Evolutionary conservation across 2,113 vertebrate genomes (phyloP).

Genomic region (Circaetus cinerascens): DNA sequence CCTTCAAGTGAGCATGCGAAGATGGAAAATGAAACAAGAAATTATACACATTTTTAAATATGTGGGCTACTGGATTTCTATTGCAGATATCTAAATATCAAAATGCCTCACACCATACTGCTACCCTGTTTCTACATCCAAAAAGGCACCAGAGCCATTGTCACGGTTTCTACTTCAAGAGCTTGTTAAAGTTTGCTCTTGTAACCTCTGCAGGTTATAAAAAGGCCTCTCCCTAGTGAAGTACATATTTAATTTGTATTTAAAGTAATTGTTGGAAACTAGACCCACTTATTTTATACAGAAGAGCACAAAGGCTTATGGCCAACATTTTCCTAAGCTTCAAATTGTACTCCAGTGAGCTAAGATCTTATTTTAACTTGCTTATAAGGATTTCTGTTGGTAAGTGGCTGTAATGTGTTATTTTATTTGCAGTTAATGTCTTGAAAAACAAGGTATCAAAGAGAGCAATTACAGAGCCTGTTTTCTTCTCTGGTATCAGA

Average conservation of each 20-base stretch:
- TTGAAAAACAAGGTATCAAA: not conserved
- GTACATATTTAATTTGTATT: not conserved
- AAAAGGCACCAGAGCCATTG: not conserved
- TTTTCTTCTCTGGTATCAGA: not conserved
- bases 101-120: not conserved
- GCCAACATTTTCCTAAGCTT: constrained; percentile 14
- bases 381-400: not conserved
- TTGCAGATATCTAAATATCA: not conserved
- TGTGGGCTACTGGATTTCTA: not conserved
- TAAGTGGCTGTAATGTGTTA: not conserved
- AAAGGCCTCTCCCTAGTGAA: not conserved
- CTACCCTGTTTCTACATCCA: not conserved
- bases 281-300: not conserved
- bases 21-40: not conserved
- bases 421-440: not conserved
- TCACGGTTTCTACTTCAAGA: not conserved
- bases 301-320: not conserved
- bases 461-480: not conserved
- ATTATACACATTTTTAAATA: not conserved
- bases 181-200: not conserved
- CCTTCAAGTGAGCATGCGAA: not conserved
- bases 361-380: constrained; percentile 15
- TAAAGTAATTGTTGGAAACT: not conserved
- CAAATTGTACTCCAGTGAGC: not conserved
- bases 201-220: not conserved